Evolutionary conservation across 2,113 vertebrate species (phyloP).

Genomic region (Thryonomys swinderianus): DNA sequence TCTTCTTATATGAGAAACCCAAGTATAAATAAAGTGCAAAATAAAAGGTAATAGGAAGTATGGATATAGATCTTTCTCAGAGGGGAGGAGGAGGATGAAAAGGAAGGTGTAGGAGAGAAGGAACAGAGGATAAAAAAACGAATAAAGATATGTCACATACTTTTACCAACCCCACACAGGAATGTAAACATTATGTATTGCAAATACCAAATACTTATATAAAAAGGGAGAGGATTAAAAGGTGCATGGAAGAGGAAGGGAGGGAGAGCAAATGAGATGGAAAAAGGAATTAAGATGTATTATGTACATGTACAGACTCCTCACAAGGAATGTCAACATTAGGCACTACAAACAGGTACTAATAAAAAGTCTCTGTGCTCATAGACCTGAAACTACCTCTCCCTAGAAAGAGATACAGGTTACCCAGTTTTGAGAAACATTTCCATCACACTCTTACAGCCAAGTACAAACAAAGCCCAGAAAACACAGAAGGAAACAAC

Average conservation of each 20-base stretch:
- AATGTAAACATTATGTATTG: neutral
- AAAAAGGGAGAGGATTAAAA: neutral
- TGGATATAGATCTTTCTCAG: neutral
- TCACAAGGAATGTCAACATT: neutral
- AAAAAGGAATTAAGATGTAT: no score
- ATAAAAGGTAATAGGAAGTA: neutral
- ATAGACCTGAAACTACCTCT: neutral
- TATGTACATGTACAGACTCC: neutral
- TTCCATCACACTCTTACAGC: neutral
- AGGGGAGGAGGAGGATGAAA: neutral
- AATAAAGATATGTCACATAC: neutral
- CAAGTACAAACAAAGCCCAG: neutral
- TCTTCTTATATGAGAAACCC: neutral
- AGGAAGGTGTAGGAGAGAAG: neutral
- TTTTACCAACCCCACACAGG: neutral
- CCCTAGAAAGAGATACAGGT: neutral
- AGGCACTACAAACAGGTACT: neutral
- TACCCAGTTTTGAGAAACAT: neutral
- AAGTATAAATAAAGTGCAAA: neutral
- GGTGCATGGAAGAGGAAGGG: neutral
- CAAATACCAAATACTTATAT: neutral
- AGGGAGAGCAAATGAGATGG: neutral
- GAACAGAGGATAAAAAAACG: neutral
- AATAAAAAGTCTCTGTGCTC: neutral
- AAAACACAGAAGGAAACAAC: neutral